Conservation (phyloP, 2,888 invertebrate species). For the Dendrolimus pini region DNA sequence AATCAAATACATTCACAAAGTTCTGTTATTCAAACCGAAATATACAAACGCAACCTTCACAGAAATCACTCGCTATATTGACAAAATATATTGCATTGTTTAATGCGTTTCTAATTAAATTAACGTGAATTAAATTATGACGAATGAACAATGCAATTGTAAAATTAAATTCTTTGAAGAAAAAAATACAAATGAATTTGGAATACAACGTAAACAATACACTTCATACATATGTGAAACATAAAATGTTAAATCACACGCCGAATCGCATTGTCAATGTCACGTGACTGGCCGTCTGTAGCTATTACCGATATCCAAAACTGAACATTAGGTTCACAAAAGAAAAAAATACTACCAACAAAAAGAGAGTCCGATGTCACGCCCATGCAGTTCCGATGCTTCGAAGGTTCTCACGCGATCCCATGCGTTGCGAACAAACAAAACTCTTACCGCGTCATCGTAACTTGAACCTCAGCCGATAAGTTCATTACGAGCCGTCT, state of each 20-base stretch:
- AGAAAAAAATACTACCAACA: slow-evolving; percentile 44
- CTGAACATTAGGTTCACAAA: slow-evolving; percentile 56
- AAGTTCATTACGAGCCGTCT: slow-evolving; percentile 28
- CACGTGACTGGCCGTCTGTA: slow-evolving; percentile 45
- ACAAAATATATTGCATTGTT: slow-evolving; percentile 8
- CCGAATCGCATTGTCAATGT: slow-evolving; percentile 53
- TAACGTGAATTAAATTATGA: slow-evolving; percentile 22
- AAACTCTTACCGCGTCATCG: slow-evolving; percentile 44
- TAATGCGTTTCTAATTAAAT: slow-evolving; percentile 30
- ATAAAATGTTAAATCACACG: background rate
- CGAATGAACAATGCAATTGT: slow-evolving; percentile 20
- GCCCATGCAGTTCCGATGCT: slow-evolving; percentile 69
- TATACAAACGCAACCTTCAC: slow-evolving; percentile 1
- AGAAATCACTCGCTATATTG: slow-evolving; percentile 3
- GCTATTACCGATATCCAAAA: slow-evolving; percentile 55
- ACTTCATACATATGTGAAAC: background rate
- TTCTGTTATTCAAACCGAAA: background rate
- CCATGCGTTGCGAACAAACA: slow-evolving; percentile 59
- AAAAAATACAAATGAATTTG: slow-evolving; percentile 2
- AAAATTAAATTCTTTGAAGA: slow-evolving; percentile 11
- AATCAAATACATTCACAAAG: slow-evolving; percentile 25
- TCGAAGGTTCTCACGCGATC: slow-evolving; percentile 71
- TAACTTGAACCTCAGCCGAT: slow-evolving; percentile 43
- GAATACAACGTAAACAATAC: background rate
- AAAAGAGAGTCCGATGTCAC: slow-evolving; percentile 69